Evolutionary conservation across 2,888 invertebrate species (phyloP).

Genomic region (Apamea anceps): DNA sequence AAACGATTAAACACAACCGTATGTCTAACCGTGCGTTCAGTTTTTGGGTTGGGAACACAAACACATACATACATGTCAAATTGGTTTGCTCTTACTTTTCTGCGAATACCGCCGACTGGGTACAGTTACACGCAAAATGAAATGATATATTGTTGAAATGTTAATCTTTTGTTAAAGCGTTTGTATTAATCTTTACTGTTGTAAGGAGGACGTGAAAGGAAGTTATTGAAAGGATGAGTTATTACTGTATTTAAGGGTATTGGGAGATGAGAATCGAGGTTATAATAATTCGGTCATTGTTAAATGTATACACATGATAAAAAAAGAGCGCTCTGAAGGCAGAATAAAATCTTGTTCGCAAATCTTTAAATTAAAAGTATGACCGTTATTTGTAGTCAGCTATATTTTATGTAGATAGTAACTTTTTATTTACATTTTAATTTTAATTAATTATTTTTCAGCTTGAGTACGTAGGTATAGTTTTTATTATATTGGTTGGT

Average conservation of each 20-base stretch:
- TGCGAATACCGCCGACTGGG: slow-evolving; percentile 76
- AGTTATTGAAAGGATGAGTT: slow-evolving; percentile 24
- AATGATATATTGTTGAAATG: slow-evolving; percentile 49
- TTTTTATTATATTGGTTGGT: too few species aligned
- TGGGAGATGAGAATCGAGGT: slow-evolving; percentile 3
- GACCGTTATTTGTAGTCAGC: background rate
- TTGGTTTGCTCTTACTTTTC: slow-evolving; percentile 81
- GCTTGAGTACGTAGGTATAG: too few species aligned
- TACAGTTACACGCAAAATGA: slow-evolving; percentile 69
- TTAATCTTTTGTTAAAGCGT: slow-evolving; percentile 19
- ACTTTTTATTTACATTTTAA: too few species aligned
- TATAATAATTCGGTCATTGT: slow-evolving; percentile 17
- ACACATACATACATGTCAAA: slow-evolving; percentile 76
- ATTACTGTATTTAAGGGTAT: slow-evolving; percentile 27
- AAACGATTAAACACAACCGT: slow-evolving; percentile 48
- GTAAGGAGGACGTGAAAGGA: slow-evolving; percentile 8
- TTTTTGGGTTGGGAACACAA: slow-evolving; percentile 74
- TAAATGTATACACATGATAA: background rate
- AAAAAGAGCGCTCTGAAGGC: background rate
- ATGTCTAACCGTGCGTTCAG: slow-evolving; percentile 60
- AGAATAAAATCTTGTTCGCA: background rate
- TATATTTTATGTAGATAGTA: too few species aligned
- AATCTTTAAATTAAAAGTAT: background rate
- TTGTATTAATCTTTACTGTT: slow-evolving; percentile 32
- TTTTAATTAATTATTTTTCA: too few species aligned